Percentiles rank a stretch among this genome's conserved stretches.
Conservation (phyloP, 2,113 vertebrate genomes). For the Holacanthus passer region DNA sequence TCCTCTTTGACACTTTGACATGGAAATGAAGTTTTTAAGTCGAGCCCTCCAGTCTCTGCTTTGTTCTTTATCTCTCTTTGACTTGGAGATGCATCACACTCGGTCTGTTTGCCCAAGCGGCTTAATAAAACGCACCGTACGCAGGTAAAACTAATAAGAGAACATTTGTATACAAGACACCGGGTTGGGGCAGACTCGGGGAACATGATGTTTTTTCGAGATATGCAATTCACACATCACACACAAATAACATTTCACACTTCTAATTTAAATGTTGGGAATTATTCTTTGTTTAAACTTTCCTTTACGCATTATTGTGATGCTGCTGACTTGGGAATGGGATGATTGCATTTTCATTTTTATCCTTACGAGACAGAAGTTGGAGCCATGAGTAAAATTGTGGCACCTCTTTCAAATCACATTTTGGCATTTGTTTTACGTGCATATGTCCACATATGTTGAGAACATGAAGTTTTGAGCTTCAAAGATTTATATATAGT, state of each 20-base stretch:
- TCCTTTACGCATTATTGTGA: background rate
- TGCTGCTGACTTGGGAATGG: background rate
- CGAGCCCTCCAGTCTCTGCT: constrained; percentile 66
- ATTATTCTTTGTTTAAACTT: background rate
- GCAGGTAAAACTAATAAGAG: constrained; percentile 62
- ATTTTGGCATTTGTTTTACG: constrained; percentile 8
- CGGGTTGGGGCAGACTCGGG: constrained; percentile 25
- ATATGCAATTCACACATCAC: constrained; percentile 6
- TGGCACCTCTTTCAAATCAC: background rate
- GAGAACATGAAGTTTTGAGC: constrained; percentile 13
- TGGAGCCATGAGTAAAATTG: background rate
- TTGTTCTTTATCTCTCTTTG: constrained; percentile 69
- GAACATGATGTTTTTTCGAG: constrained; percentile 31
- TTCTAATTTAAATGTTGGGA: constrained; percentile 23
- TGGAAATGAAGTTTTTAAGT: constrained; percentile 74
- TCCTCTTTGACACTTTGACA: constrained; percentile 76
- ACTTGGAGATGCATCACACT: constrained; percentile 54
- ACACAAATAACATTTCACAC: constrained; percentile 15
- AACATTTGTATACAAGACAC: constrained; percentile 39
- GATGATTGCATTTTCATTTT: background rate
- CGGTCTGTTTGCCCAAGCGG: constrained; percentile 65
- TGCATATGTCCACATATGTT: constrained; percentile 2
- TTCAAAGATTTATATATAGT: constrained; percentile 26
- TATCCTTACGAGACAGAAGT: background rate
- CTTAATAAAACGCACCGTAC: constrained; percentile 55